Percentiles rank a stretch among this genome's conserved stretches.
These are phyloP conservation scores for Ceyx cyanopectus DNA, from an alignment of 2,113 vertebrate species.

Conservation along the genomic window DNA sequence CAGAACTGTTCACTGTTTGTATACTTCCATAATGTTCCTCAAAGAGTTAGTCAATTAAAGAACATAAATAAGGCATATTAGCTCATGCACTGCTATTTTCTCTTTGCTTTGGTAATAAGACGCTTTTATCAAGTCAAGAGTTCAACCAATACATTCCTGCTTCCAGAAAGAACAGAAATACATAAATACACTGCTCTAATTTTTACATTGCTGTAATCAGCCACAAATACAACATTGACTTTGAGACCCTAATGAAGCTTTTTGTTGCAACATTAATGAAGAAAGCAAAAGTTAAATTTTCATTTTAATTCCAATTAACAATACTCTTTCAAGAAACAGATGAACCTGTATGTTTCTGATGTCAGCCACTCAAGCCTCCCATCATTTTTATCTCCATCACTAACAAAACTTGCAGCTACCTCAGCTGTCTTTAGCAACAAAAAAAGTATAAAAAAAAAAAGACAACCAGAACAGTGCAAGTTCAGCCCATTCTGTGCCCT, in stretches of 20 bases:
- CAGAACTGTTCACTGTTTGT: not conserved
- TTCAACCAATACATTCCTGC: not conserved
- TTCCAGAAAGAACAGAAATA: not conserved
- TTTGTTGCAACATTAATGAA: not conserved
- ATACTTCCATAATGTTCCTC: not conserved
- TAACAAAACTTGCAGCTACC: not conserved
- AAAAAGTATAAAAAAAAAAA: not conserved
- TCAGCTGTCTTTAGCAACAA: not conserved
- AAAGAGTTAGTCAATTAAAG: not conserved
- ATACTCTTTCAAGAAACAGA: not conserved
- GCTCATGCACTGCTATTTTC: not conserved
- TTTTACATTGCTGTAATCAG: not conserved
- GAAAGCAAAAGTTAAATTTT: not conserved
- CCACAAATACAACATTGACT: not conserved
- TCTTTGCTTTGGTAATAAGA: not conserved
- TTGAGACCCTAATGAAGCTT: not conserved
- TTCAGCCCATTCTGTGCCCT: not conserved
- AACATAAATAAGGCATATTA: not conserved
- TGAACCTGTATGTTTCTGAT: not conserved
- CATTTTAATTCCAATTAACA: not conserved
- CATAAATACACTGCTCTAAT: not conserved
- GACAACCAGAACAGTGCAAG: not conserved
- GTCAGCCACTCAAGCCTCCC: not conserved
- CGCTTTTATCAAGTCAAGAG: not conserved
- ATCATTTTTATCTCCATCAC: not conserved